Base-by-base conservation (phyloP, 2,113 vertebrate genomes). In the Turnix velox region DNA sequence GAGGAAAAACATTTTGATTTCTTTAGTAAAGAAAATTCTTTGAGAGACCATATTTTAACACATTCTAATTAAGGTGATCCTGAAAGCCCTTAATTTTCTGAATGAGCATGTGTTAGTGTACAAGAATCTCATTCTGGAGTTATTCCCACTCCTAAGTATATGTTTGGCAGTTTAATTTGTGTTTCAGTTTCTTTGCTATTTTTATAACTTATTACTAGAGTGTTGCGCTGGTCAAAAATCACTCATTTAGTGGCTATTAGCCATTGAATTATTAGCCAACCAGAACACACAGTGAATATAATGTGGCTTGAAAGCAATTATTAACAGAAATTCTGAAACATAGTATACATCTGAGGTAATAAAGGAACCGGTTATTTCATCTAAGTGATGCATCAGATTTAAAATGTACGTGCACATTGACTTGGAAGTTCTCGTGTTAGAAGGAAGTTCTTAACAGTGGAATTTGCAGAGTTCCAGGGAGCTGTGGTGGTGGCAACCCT, bases 161-260 rank as follows among this genome's bases (percentile, higher is more conserved):
- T 46, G 14, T 65, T 55, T 94, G 75, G 37, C 43, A 67, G 65
- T 87, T 58, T 49, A 40, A n/a, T 68, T 86, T 90, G 55, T 54
- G 87, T 87, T 96, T 92, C 45, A 68, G 23, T 88, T 84, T 74
- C 85, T 83, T 72, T 74, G 67, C 73, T 95, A 30, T 91, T 94
- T 94, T 93, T 78, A 30, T 68, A 72, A 49, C 72, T 79, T 75
- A 23, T 37, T 93, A 39, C 80, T 87, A 51, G 82, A 94, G 42
- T 24, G 27, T 49, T 87, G 55, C 55, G 63, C 28, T 2, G 22
- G 31, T 93, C 62, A 68, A 93, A 96, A 93, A 86, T 77, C 49
- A 35, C 55, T 91, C 54, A 54, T 86, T 93, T 89, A 71, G 46
- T 68, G 71, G 40, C 62, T 92, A 45, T 81, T 84, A 61, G 61